Percentiles rank a stretch among this genome's conserved stretches.
These are phyloP conservation scores for Synchiropus splendidus DNA, from an alignment of 2,113 vertebrate genomes.

Conservation along the genomic window DNA sequence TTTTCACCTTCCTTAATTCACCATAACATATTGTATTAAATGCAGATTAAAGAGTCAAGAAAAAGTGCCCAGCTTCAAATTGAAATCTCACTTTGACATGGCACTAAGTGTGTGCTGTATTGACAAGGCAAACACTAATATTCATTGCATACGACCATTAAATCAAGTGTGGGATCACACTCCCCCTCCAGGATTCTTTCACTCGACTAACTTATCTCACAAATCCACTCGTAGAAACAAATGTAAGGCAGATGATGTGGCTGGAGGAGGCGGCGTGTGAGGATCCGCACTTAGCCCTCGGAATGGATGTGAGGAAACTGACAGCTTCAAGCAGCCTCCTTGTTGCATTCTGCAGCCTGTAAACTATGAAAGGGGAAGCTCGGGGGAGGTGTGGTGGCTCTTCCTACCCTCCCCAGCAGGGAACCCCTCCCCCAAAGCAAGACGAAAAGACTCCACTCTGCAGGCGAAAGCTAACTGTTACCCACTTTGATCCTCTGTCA, in stretches of 20 bases:
- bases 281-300: conserved; percentile 50
- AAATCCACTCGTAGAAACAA: conserved; percentile 61
- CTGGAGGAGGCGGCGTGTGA: conserved; percentile 45
- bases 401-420: conserved; percentile 65
- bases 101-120: no score
- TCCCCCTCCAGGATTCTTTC: conserved; percentile 13
- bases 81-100: no score
- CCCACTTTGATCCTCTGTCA: conserved; percentile 70
- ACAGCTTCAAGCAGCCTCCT: conserved; percentile 49
- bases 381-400: conserved; percentile 35
- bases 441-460: conserved; percentile 59
- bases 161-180: no score
- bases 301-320: conserved; percentile 63
- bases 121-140: no score
- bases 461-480: conserved; percentile 74
- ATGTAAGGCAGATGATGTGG: conserved; percentile 53
- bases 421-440: conserved; percentile 50
- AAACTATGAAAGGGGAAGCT: conserved; percentile 47
- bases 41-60: no score
- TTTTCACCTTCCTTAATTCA: no score
- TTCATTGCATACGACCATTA: no score
- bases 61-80: no score
- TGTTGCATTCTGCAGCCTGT: conserved; percentile 43
- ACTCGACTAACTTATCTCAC: conserved; percentile 34
- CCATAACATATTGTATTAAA: no score